Evolutionary conservation across 2,888 invertebrate genomes (phyloP).

Genomic region (Anaspis maculata): DNA sequence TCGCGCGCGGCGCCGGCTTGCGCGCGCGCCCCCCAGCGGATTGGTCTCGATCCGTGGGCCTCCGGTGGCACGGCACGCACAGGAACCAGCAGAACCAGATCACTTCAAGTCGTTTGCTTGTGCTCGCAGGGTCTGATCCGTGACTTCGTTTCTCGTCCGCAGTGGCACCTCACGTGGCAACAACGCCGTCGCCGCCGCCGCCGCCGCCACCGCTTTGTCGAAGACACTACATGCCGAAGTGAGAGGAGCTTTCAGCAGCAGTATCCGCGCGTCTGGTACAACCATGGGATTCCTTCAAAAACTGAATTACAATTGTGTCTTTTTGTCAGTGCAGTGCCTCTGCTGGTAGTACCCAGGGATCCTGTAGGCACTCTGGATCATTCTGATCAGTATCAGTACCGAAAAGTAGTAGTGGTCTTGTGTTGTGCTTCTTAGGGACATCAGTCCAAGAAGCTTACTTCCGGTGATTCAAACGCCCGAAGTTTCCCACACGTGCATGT

Average conservation of each 20-base stretch:
- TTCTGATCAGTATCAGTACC: constrained; percentile 13
- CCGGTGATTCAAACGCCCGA: constrained; percentile 3
- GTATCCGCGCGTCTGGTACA: too few species aligned
- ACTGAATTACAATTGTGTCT: constrained; percentile 2
- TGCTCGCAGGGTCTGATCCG: constrained; percentile 17
- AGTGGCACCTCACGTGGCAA: constrained; percentile 27
- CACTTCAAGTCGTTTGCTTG: constrained; percentile 32
- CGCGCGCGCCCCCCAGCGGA: constrained; percentile 26
- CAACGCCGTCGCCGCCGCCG: constrained; percentile 15
- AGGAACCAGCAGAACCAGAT: constrained; percentile 28
- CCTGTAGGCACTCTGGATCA: too few species aligned
- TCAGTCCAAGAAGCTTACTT: neutral
- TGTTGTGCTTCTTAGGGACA: constrained; percentile 6
- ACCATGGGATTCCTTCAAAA: too few species aligned
- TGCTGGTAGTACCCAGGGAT: too few species aligned
- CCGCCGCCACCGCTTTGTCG: constrained; percentile 1
- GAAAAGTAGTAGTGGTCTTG: constrained; percentile 16
- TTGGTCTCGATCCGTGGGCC: constrained; percentile 16
- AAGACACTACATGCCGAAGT: neutral
- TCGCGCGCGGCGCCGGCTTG: constrained; percentile 21
- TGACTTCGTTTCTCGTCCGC: constrained; percentile 13
- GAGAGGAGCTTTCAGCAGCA: too few species aligned
- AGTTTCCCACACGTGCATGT: neutral
- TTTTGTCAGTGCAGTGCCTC: neutral
- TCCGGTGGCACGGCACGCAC: constrained; percentile 14